Percentiles rank a stretch among this genome's conserved stretches.
These are phyloP conservation scores for Arnoldichthys spilopterus DNA, from an alignment of 2,797 vertebrate genomes.

Conservation along the genomic window DNA sequence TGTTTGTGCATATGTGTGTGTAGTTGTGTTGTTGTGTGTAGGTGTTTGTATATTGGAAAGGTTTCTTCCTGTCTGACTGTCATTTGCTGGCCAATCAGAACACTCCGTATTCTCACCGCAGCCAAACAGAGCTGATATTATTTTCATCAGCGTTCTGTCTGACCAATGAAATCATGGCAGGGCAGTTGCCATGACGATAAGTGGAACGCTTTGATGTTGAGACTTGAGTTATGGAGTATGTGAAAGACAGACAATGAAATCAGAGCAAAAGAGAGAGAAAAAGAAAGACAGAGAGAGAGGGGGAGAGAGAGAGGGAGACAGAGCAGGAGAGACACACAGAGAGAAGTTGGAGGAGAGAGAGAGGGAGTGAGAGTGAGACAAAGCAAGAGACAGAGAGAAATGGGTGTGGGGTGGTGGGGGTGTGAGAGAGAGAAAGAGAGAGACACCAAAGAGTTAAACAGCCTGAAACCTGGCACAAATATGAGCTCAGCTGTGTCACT, in stretches of 20 bases:
- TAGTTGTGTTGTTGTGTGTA: neutral
- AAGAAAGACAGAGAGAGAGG: neutral
- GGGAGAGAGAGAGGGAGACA: neutral
- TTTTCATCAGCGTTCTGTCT: slow-evolving; percentile 8
- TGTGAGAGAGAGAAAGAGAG: neutral
- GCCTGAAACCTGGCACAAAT: slow-evolving; percentile 57
- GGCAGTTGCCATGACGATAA: slow-evolving; percentile 32
- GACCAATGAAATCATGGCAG: slow-evolving; percentile 7
- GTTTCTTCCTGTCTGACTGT: slow-evolving; percentile 33
- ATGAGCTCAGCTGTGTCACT: slow-evolving; percentile 60
- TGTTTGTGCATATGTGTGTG: slow-evolving; percentile 13
- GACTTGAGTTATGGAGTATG: slow-evolving; percentile 19
- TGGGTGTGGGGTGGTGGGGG: too few relatives aligned
- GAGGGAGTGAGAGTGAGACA: neutral
- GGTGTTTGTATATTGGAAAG: slow-evolving; percentile 8
- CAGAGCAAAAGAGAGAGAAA: neutral
- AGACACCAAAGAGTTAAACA: slow-evolving; percentile 47
- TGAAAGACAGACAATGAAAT: neutral
- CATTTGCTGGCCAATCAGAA: slow-evolving; percentile 21
- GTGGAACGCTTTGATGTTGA: slow-evolving; percentile 34
- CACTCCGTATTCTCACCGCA: neutral
- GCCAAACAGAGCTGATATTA: slow-evolving; percentile 18
- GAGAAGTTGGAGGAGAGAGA: slow-evolving; percentile 19
- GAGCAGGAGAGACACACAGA: slow-evolving; percentile 19
- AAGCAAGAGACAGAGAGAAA: neutral